Evolutionary conservation across 2,797 vertebrate species (phyloP).

Genomic region (Pseudochromis fuscus): DNA sequence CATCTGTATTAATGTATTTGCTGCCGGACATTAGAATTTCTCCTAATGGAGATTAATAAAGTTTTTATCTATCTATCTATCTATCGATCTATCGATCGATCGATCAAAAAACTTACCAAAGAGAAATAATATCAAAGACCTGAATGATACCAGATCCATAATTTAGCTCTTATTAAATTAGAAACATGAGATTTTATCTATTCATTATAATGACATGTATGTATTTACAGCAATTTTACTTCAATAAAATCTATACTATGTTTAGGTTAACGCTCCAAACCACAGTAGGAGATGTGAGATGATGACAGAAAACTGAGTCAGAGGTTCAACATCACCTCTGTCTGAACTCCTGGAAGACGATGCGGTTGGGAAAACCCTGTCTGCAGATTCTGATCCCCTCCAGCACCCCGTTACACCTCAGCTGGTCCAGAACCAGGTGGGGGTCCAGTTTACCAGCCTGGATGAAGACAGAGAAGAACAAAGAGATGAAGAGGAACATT

Average conservation of each 20-base stretch:
- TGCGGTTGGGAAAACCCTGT: slow-evolving; percentile 98
- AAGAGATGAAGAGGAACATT: neutral
- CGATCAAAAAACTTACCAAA: too few species aligned
- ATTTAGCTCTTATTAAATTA: neutral
- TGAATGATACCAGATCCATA: too few species aligned
- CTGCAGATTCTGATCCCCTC: slow-evolving; percentile 98
- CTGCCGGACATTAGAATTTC: too few species aligned
- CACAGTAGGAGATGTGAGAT: neutral
- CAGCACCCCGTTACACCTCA: slow-evolving; percentile 95
- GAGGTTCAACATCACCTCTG: slow-evolving; percentile 86
- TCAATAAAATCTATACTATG: neutral
- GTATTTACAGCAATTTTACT: neutral
- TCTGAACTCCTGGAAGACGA: slow-evolving; percentile 97
- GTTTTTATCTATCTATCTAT: too few species aligned
- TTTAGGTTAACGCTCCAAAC: neutral
- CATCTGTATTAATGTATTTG: too few species aligned
- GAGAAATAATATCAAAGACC: too few species aligned
- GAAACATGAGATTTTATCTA: neutral
- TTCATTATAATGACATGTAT: too few species aligned
- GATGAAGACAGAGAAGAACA: slow-evolving; percentile 5
- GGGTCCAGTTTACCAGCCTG: slow-evolving; percentile 96
- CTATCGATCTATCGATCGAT: too few species aligned
- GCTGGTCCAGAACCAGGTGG: slow-evolving; percentile 95
- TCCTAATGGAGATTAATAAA: too few species aligned
- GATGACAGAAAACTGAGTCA: neutral